Evolutionary conservation across 2,797 vertebrate genomes (phyloP).

Genomic region (Thalassophryne amazonica): DNA sequence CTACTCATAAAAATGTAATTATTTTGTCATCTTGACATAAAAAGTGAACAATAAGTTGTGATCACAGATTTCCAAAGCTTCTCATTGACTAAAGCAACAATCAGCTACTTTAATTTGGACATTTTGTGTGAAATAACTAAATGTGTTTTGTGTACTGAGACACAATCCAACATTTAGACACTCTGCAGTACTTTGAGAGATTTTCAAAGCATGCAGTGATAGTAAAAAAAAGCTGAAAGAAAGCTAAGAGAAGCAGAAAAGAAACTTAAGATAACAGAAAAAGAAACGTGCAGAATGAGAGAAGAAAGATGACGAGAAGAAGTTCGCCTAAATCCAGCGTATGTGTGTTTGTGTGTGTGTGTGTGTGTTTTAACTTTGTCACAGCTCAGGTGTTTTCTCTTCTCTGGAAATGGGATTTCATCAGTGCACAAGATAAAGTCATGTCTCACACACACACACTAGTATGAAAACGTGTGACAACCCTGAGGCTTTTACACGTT

Average conservation of each 20-base stretch:
- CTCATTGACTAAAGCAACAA: too few relatives aligned
- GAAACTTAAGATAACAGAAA: constrained; percentile 28
- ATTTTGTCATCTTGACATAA: too few relatives aligned
- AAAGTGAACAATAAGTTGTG: too few relatives aligned
- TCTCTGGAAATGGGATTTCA: constrained; percentile 9
- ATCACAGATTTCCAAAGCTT: too few relatives aligned
- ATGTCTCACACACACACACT: background rate
- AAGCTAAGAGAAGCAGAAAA: background rate
- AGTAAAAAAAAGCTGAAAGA: constrained; percentile 2
- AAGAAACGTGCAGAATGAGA: constrained; percentile 38
- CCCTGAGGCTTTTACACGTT: too few relatives aligned
- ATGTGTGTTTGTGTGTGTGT: background rate
- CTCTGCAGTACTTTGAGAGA: background rate
- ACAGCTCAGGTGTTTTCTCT: constrained; percentile 31
- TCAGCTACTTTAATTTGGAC: too few relatives aligned
- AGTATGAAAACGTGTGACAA: too few relatives aligned
- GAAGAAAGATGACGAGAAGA: constrained; percentile 42
- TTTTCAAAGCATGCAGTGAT: constrained; percentile 16
- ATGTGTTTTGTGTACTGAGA: too few relatives aligned
- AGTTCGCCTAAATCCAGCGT: constrained; percentile 36
- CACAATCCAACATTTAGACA: constrained; percentile 7
- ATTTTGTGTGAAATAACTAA: too few relatives aligned
- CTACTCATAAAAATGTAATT: too few relatives aligned
- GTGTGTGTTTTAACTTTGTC: background rate
- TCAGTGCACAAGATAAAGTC: too few relatives aligned